phyloP scores from a whole-genome alignment of 2,797 vertebrate genomes.

The Chrosomus eos region DNA sequence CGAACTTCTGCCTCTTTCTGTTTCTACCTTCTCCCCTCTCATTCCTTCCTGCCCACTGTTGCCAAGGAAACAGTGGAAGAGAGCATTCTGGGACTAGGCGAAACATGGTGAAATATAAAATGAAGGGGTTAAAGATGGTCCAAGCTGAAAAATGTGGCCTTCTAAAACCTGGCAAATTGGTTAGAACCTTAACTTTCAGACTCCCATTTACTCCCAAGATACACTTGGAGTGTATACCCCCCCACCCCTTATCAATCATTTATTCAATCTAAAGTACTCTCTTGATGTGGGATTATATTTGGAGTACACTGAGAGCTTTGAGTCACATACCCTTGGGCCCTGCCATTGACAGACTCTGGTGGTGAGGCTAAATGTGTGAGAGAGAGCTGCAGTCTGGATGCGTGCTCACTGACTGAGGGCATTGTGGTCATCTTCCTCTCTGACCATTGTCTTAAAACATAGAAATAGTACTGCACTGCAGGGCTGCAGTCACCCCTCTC shows the following conservation, averaged over 20 bases:
- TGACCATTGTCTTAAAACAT: slow-evolving; percentile 41
- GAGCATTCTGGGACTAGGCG: slow-evolving; percentile 70
- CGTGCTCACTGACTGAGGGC: slow-evolving; percentile 35
- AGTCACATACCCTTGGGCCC: not conserved
- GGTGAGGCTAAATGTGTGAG: slow-evolving; percentile 19
- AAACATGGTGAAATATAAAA: slow-evolving; percentile 63
- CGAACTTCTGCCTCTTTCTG: slow-evolving; percentile 11
- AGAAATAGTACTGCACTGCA: slow-evolving; percentile 46
- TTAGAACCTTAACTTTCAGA: slow-evolving; percentile 44
- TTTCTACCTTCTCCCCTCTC: slow-evolving; percentile 24
- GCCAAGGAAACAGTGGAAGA: slow-evolving; percentile 73
- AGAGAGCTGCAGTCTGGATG: slow-evolving; percentile 42
- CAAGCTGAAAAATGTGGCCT: not conserved
- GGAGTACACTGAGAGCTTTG: slow-evolving; percentile 40
- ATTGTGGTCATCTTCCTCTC: slow-evolving; percentile 53
- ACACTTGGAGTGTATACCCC: slow-evolving; percentile 36
- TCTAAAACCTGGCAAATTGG: slow-evolving; percentile 11
- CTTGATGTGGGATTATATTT: slow-evolving; percentile 23
- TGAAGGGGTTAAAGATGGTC: slow-evolving; percentile 54
- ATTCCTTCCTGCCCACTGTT: slow-evolving; percentile 65
- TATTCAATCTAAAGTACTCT: slow-evolving; percentile 20
- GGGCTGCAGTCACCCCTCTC: slow-evolving; percentile 15
- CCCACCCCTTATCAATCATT: not conserved
- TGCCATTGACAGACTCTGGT: slow-evolving; percentile 33
- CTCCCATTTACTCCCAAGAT: slow-evolving; percentile 57